These are phyloP conservation scores for Craniophora ligustri DNA, from an alignment of 2,888 invertebrate species.

Conservation along the genomic window DNA sequence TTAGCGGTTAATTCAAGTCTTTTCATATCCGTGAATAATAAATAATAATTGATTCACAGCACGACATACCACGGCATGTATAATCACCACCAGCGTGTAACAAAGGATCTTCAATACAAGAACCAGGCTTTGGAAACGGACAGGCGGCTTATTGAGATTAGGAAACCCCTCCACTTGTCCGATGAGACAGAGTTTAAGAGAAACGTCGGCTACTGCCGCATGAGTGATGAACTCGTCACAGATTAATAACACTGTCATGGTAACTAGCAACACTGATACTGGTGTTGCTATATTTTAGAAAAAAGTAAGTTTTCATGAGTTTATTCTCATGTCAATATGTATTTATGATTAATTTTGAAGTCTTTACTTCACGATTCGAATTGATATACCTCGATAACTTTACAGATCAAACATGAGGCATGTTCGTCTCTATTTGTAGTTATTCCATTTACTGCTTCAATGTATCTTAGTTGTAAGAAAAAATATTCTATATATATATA, in stretches of 20 bases:
- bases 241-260: too few species aligned
- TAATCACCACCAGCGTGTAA: slow-evolving; percentile 86
- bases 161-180: slow-evolving; percentile 87
- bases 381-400: too few species aligned
- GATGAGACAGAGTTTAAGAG: slow-evolving; percentile 90
- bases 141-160: slow-evolving; percentile 91
- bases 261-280: neutral
- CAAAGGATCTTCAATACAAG: slow-evolving; percentile 92
- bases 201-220: slow-evolving; percentile 92
- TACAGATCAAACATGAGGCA: too few species aligned
- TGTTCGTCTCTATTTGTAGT: too few species aligned
- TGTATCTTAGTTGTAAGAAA: neutral
- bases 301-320: too few species aligned
- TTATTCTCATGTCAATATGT: too few species aligned
- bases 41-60: slow-evolving; percentile 64
- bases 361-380: too few species aligned
- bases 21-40: too few species aligned
- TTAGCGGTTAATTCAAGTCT: too few species aligned
- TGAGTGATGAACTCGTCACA: slow-evolving; percentile 90
- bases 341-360: too few species aligned
- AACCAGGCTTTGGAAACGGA: slow-evolving; percentile 94
- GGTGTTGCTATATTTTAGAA: neutral
- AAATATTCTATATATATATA: too few species aligned
- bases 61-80: slow-evolving; percentile 90
- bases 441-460: too few species aligned